Evolutionary conservation across 2,797 vertebrate species (phyloP).

Genomic region (Sebastes itinus): DNA sequence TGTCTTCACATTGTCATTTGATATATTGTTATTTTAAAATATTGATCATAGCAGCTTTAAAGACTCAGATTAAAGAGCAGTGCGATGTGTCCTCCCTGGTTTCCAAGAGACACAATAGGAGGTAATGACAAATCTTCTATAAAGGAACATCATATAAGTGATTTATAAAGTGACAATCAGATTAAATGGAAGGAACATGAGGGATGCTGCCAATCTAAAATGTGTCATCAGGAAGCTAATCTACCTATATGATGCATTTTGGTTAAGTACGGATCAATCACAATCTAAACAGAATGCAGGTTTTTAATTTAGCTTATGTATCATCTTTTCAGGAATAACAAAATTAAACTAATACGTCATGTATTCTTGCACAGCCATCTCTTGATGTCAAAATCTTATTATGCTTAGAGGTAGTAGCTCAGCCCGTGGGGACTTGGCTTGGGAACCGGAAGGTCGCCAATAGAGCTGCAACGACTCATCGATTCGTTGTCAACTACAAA

Average conservation of each 20-base stretch:
- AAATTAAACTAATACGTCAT: background rate
- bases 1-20: background rate
- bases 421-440: background rate
- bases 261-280: background rate
- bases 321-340: background rate
- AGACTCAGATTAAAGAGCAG: background rate
- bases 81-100: background rate
- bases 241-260: background rate
- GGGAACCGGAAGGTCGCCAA: background rate
- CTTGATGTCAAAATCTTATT: background rate
- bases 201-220: background rate
- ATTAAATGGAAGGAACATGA: background rate
- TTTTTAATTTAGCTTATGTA: background rate
- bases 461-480: no score
- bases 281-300: background rate
- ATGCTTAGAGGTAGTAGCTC: background rate
- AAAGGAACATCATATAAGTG: background rate
- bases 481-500: no score
- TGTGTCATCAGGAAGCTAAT: background rate
- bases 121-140: background rate
- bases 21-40: background rate
- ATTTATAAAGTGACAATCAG: background rate
- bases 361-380: background rate
- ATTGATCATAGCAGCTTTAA: background rate
- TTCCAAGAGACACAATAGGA: background rate